Evolutionary conservation across 2,888 invertebrate genomes (phyloP).

Genomic region (Acronicta alni): DNA sequence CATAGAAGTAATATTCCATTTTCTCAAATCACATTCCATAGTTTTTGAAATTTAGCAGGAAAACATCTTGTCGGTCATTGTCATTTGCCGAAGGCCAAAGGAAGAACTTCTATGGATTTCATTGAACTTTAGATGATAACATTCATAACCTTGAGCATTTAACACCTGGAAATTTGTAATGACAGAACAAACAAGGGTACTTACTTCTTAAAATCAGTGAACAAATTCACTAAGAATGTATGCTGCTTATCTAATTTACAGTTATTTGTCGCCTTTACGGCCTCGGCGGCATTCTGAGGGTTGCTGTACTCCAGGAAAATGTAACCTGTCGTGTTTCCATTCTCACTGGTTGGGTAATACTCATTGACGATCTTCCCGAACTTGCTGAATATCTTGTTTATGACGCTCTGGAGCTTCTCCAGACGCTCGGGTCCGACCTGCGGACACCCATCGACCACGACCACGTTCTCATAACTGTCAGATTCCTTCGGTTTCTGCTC

Average conservation of each 20-base stretch:
- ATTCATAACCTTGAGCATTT: neutral
- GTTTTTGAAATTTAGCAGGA: neutral
- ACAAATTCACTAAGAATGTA: constrained; percentile 97
- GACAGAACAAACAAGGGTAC: constrained; percentile 63
- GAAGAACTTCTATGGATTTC: neutral
- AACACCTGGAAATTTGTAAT: neutral
- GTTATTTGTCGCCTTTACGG: constrained; percentile 96
- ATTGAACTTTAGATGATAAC: constrained; percentile 14
- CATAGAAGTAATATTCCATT: too few species aligned
- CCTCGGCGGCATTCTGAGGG: constrained; percentile 95
- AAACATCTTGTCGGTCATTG: constrained; percentile 7
- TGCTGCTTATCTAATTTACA: constrained; percentile 98
- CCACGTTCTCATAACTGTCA: constrained; percentile 98
- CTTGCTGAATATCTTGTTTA: constrained; percentile 96
- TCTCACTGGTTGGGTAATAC: constrained; percentile 95
- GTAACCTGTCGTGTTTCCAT: constrained; percentile 96
- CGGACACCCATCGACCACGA: constrained; percentile 99
- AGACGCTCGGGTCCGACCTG: constrained; percentile 97
- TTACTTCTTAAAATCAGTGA: constrained; percentile 98
- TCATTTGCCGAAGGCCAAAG: neutral
- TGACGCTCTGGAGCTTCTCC: constrained; percentile 97
- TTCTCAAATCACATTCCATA: too few species aligned
- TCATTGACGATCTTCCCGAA: constrained; percentile 96
- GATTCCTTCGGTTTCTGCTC: constrained; percentile 97
- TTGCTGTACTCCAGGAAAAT: constrained; percentile 97